Evolutionary conservation across 1,140 invertebrate species (phyloP).

Genomic region (Dreissena rostriformis): DNA sequence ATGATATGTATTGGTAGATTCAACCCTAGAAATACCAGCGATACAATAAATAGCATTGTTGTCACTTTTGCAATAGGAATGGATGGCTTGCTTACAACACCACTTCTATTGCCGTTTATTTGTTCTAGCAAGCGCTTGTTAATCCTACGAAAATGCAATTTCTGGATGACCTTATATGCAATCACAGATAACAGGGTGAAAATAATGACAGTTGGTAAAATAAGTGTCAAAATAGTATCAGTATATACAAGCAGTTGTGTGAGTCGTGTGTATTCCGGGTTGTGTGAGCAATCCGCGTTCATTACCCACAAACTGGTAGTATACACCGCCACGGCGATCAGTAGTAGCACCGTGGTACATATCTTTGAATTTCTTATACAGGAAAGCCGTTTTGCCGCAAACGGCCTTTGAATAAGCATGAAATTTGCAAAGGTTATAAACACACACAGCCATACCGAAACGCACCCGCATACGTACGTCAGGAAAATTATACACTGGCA

Average conservation of each 20-base stretch:
- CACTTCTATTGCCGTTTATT: too few species aligned
- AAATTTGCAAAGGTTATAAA: slow-evolving; percentile 45
- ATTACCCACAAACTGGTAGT: slow-evolving; percentile 29
- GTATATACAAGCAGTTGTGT: slow-evolving; percentile 37
- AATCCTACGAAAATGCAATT: slow-evolving; percentile 1
- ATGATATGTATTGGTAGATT: too few species aligned
- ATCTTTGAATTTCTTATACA: background rate
- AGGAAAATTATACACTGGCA: slow-evolving; percentile 37
- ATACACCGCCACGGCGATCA: slow-evolving; percentile 1
- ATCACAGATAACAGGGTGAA: slow-evolving; percentile 39
- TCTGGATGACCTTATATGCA: slow-evolving; percentile 16
- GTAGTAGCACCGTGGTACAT: slow-evolving; percentile 4
- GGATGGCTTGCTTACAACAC: slow-evolving; percentile 12
- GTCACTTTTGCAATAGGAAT: slow-evolving; percentile 38
- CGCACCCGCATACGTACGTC: slow-evolving; percentile 43
- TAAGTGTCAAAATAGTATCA: slow-evolving; percentile 33
- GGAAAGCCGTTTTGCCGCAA: slow-evolving; percentile 11
- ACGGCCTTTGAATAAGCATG: slow-evolving; percentile 18
- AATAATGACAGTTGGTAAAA: slow-evolving; percentile 26
- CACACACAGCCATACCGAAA: slow-evolving; percentile 42
- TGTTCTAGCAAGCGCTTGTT: too few species aligned
- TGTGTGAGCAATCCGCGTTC: slow-evolving; percentile 28
- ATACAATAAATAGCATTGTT: slow-evolving; percentile 28
- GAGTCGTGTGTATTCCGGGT: slow-evolving; percentile 5
- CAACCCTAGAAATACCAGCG: too few species aligned